These are phyloP conservation scores for Euzetes globulus DNA, from an alignment of 2,888 invertebrate species.

Conservation along the genomic window DNA sequence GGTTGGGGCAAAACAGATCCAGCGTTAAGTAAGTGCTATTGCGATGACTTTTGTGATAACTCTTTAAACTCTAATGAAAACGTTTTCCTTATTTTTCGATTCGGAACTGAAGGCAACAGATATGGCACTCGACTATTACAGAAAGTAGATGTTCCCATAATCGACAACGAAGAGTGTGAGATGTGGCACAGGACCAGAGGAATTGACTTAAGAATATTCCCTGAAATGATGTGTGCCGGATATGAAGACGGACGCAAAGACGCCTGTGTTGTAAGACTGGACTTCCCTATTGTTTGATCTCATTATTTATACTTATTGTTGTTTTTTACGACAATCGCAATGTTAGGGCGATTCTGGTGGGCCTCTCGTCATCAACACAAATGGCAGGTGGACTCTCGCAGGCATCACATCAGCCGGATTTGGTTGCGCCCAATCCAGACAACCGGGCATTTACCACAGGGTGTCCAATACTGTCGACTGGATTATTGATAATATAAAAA, in stretches of 20 bases:
- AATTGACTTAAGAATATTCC: conserved; percentile 64
- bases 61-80: neutral
- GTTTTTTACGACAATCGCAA: conserved; percentile 32
- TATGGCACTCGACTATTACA: conserved; percentile 71
- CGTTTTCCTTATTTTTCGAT: neutral
- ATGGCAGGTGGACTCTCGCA: conserved; percentile 64
- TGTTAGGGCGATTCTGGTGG: conserved; percentile 69
- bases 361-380: conserved; percentile 59
- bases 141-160: conserved; percentile 71
- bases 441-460: conserved; percentile 78
- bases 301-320: conserved; percentile 14
- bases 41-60: conserved; percentile 6
- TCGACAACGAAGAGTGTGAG: conserved; percentile 67
- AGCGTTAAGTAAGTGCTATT: conserved; percentile 47
- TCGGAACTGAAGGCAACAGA: conserved; percentile 50
- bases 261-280: conserved; percentile 60
- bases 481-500: conserved; percentile 38
- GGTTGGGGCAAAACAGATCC: conserved; percentile 75
- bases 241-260: conserved; percentile 73
- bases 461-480: conserved; percentile 50
- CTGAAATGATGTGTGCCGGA: conserved; percentile 77
- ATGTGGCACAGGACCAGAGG: conserved; percentile 72
- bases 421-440: conserved; percentile 74
- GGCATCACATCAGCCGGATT: conserved; percentile 80
- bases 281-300: neutral